Evolutionary conservation across 2,888 invertebrate genomes (phyloP), one percentile per base, ranked within the genome.

Genomic region (Dendrolimus pini): DNA sequence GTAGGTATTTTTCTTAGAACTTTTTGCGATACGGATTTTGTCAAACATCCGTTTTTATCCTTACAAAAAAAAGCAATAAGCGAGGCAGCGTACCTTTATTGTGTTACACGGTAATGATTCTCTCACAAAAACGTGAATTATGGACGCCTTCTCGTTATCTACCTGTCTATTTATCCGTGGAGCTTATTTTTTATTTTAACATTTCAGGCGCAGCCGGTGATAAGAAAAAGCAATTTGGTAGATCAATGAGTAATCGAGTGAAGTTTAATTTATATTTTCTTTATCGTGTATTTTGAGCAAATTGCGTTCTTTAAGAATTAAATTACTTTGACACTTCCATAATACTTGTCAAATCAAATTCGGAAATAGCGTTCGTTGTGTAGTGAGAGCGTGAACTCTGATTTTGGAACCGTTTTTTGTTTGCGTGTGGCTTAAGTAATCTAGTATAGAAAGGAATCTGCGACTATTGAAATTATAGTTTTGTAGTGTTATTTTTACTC

Each of bases 81-180:
- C 71, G 67, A 72, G 70, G 72, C 73, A 72, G 68, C 74, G 72
- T 73, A 72, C 67, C 74, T 70, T 72, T 77, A 74, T 75, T 76
- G 67, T 73, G 71, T 76, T 71, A 70, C 70, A 71, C 66, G 65
- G 71, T 69, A 72, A 77, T 75, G 70, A 73, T 71, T 71, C 65
- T 65, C 67, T 61, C 61, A 67, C 68, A 74, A 72, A 74, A 71
- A 74, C 64, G 66, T 70, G 68, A 72, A 61, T 73, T 71, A 74
- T 70, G 72, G 68, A 69, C 67, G 68, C 60, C 63, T 65, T 60
- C 63, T 65, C 68, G 73, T 73, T 69, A 67, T 67, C 65, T 65
- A 66, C 63, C 60, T 62, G 62, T 61, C 65, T 63, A 68, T 67
- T 70, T 70, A 75, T 47, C 47, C 47, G 47, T 47, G 47, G 68